Percentiles rank a stretch among this genome's conserved stretches.
Conservation (phyloP, 2,113 vertebrate species). For the Gulo gulo region DNA sequence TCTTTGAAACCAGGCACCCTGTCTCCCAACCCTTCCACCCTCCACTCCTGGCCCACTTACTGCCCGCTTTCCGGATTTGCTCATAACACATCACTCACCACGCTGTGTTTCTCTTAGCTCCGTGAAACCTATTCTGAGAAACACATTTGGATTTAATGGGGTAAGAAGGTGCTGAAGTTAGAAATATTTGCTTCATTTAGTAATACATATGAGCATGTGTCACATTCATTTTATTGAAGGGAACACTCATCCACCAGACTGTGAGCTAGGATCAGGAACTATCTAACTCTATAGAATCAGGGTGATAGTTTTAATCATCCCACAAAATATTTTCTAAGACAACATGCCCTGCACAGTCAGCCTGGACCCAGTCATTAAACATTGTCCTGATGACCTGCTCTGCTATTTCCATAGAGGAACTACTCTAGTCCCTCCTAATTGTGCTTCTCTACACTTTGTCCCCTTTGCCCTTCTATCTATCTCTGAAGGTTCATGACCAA, state of each 20-base stretch:
- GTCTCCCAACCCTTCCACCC: background rate
- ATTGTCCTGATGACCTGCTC: background rate
- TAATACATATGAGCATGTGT: background rate
- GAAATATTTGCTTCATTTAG: conserved; percentile 46
- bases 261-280: background rate
- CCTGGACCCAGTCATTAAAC: background rate
- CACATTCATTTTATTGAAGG: background rate
- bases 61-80: background rate
- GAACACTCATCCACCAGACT: background rate
- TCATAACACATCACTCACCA: background rate
- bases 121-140: background rate
- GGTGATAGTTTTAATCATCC: background rate
- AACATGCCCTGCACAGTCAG: background rate
- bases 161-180: conserved; percentile 54
- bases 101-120: background rate
- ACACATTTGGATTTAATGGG: conserved; percentile 1
- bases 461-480: background rate
- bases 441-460: background rate
- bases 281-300: background rate
- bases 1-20: background rate
- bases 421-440: background rate
- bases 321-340: background rate
- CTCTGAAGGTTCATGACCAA: background rate
- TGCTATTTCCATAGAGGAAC: background rate
- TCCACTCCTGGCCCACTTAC: background rate